These are phyloP conservation scores for Sebastes kiyomatsui DNA, from an alignment of 2,797 vertebrate species.

Conservation along the genomic window DNA sequence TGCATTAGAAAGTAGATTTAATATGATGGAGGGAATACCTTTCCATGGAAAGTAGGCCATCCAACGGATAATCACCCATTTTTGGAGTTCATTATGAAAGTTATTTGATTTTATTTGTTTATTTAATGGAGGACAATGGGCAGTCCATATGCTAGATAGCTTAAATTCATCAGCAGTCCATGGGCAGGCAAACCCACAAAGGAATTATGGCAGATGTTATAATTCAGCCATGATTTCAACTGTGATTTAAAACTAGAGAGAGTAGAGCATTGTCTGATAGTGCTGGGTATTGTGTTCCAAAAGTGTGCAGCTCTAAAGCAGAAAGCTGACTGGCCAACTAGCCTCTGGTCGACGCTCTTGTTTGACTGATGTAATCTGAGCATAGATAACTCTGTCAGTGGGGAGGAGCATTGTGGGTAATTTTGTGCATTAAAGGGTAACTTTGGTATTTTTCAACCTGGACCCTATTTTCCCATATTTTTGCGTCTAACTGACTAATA, in stretches of 20 bases:
- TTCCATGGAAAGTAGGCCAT: conserved; percentile 25
- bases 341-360: neutral
- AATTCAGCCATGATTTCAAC: neutral
- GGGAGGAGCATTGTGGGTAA: neutral
- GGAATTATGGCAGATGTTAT: neutral
- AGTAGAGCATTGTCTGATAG: neutral
- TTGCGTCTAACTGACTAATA: too few relatives aligned
- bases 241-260: neutral
- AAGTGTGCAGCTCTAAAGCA: neutral
- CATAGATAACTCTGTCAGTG: neutral
- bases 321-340: neutral
- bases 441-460: too few relatives aligned
- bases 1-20: conserved; percentile 45
- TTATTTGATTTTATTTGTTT: neutral
- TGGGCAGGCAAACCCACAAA: neutral
- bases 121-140: neutral
- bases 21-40: conserved; percentile 7
- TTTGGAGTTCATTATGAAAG: neutral
- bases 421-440: neutral
- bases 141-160: neutral
- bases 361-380: neutral
- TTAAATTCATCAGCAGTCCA: neutral
- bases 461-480: too few relatives aligned
- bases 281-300: neutral
- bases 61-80: neutral